A percentile compares a stretch with the other conserved stretches of the same genome.
Evolutionary conservation across 2,888 invertebrate species (phyloP).

Genomic region (Chorisops tibialis): DNA sequence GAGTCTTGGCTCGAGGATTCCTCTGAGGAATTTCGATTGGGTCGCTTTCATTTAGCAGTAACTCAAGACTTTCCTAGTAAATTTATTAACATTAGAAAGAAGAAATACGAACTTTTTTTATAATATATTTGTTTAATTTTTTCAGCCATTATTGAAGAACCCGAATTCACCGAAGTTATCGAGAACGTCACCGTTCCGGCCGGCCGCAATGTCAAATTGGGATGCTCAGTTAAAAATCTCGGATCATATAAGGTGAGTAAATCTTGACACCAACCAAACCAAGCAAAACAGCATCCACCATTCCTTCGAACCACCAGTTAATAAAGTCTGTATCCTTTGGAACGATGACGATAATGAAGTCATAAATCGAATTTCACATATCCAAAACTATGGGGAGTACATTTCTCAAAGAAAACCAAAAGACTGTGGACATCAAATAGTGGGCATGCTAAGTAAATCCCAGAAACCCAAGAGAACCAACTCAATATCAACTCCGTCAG

Average conservation of each 20-base stretch:
- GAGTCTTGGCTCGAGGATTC: too few relatives aligned
- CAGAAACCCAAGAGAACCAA: too few relatives aligned
- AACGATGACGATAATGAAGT: too few relatives aligned
- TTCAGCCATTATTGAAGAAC: slow-evolving; percentile 73
- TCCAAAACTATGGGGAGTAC: too few relatives aligned
- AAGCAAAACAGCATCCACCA: not conserved
- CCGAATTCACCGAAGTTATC: slow-evolving; percentile 86
- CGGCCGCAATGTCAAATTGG: slow-evolving; percentile 81
- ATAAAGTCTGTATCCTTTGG: too few relatives aligned
- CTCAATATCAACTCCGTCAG: too few relatives aligned
- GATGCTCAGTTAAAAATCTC: slow-evolving; percentile 87
- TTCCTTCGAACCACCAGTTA: too few relatives aligned
- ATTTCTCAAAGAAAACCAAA: too few relatives aligned
- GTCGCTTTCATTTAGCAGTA: not conserved
- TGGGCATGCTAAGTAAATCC: too few relatives aligned
- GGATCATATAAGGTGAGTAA: slow-evolving; percentile 81
- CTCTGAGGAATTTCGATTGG: not conserved
- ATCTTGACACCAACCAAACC: not conserved
- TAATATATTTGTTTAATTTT: slow-evolving; percentile 58
- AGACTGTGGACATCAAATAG: too few relatives aligned
- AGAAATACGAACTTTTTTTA: not conserved
- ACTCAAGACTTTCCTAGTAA: too few relatives aligned
- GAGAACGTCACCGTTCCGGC: slow-evolving; percentile 82
- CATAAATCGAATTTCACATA: too few relatives aligned
- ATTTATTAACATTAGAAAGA: not conserved